Conservation (phyloP, 1,140 invertebrate species). For the Hyles euphorbiae region DNA sequence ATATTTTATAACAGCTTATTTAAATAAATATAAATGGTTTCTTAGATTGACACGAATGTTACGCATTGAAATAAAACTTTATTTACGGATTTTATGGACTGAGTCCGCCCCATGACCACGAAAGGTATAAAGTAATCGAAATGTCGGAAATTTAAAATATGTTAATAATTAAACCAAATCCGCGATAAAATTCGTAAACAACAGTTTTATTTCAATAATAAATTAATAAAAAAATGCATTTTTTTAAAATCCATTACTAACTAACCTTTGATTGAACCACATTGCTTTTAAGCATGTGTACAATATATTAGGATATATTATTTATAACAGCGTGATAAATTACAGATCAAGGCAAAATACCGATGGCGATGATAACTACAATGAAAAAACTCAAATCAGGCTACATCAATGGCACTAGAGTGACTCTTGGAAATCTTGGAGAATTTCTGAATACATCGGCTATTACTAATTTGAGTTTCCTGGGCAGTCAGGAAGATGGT, state of each 20-base stretch:
- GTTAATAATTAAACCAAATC: no score
- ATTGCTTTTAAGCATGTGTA: neutral
- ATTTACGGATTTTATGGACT: no score
- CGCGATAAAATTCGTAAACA: no score
- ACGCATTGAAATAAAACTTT: no score
- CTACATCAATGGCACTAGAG: slow-evolving; percentile 98
- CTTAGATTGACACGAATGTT: no score
- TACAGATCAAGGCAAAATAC: slow-evolving; percentile 94
- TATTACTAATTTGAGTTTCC: slow-evolving; percentile 95
- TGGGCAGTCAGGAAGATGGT: slow-evolving; percentile 93
- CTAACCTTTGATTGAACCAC: neutral
- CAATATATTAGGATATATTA: neutral
- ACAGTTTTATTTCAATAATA: no score
- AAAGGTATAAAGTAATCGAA: no score
- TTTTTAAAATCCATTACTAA: neutral
- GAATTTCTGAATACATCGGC: slow-evolving; percentile 97
- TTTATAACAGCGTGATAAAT: slow-evolving; percentile 23
- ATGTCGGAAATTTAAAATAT: no score
- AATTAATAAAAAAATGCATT: neutral
- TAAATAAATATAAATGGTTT: no score
- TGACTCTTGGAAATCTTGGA: slow-evolving; percentile 91
- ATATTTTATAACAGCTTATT: no score
- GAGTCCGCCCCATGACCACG: no score
- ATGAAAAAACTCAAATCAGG: slow-evolving; percentile 99
- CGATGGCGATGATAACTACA: slow-evolving; percentile 95